Percentiles rank a stretch among this genome's conserved stretches.
phyloP scores from a whole-genome alignment of 2,113 vertebrate genomes.

The Panurus biarmicus region DNA sequence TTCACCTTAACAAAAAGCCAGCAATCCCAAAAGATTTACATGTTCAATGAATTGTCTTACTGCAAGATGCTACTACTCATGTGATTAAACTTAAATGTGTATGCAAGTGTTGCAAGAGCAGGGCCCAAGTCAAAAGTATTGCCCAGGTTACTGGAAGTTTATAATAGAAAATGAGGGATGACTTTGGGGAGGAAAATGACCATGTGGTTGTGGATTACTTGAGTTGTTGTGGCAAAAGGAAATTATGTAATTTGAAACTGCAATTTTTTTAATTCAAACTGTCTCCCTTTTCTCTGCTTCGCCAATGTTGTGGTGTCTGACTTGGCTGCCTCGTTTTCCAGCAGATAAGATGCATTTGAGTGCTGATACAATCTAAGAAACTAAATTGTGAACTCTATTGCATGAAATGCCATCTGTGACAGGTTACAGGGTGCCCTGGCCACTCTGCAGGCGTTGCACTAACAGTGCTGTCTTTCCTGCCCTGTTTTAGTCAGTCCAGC shows the following conservation, averaged over 20 bases:
- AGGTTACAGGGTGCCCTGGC: background rate
- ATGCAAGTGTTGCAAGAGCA: background rate
- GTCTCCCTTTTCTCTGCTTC: background rate
- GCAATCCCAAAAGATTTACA: background rate
- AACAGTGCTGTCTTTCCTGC: background rate
- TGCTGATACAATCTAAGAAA: background rate
- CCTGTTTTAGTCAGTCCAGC: background rate
- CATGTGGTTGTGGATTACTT: background rate
- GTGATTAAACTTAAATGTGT: background rate
- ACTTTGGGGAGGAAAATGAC: background rate
- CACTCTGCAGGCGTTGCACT: background rate
- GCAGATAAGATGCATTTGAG: background rate
- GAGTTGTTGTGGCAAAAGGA: background rate
- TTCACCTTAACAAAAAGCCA: background rate
- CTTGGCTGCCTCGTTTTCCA: background rate
- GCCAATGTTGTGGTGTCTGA: background rate
- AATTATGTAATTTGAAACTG: background rate
- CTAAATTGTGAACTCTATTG: background rate
- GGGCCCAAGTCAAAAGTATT: background rate
- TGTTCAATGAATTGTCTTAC: background rate
- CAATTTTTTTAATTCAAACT: background rate
- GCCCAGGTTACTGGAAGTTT: background rate
- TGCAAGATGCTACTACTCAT: background rate
- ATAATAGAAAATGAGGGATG: background rate
- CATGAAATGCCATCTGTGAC: background rate